These are phyloP conservation scores for Xanthia icteritia DNA, from an alignment of 2,888 invertebrate genomes.

Conservation along the genomic window DNA sequence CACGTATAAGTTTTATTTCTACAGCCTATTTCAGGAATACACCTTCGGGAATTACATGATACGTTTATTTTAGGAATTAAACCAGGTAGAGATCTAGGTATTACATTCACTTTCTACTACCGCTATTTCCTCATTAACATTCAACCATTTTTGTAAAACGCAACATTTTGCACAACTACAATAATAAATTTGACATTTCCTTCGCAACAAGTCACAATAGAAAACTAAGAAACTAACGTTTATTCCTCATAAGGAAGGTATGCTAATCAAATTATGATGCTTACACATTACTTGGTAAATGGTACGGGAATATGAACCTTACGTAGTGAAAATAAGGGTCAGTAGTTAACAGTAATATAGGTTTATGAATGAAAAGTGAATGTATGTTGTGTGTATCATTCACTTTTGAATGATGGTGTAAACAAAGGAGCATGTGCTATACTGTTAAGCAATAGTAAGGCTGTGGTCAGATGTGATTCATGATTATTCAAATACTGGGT, in stretches of 20 bases:
- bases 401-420: slow-evolving; percentile 33
- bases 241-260: slow-evolving; percentile 49
- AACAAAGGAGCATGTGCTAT: slow-evolving; percentile 25
- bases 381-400: slow-evolving; percentile 36
- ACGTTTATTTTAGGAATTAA: neutral
- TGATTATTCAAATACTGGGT: neutral
- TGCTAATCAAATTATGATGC: slow-evolving; percentile 60
- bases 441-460: slow-evolving; percentile 14
- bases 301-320: slow-evolving; percentile 27
- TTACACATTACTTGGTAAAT: slow-evolving; percentile 8
- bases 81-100: neutral
- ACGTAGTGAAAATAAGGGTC: neutral
- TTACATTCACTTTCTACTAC: neutral
- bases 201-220: slow-evolving; percentile 55
- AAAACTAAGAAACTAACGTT: slow-evolving; percentile 43
- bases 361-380: slow-evolving; percentile 57
- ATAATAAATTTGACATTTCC: slow-evolving; percentile 57
- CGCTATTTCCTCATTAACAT: slow-evolving; percentile 17
- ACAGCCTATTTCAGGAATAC: neutral
- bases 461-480: slow-evolving; percentile 1
- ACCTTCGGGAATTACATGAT: neutral
- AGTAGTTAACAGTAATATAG: neutral
- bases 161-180: slow-evolving; percentile 50
- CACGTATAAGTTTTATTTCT: neutral
- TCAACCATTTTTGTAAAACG: slow-evolving; percentile 35